These are phyloP conservation scores for Trididemnum miniatum DNA, from an alignment of 23 tunicate species.

Conservation along the genomic window DNA sequence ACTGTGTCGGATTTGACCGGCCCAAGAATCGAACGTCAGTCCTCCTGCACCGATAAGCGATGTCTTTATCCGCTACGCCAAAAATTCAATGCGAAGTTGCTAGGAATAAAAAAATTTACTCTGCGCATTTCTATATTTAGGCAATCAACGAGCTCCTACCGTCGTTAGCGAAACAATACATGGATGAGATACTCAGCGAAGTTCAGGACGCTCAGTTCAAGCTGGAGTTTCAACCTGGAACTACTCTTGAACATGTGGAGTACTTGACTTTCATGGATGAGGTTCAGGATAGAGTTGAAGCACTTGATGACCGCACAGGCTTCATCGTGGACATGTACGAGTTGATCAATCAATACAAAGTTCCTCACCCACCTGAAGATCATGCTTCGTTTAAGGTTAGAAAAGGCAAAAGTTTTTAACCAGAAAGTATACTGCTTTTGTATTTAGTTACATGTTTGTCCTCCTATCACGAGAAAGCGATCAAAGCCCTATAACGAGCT, in stretches of 20 bases:
- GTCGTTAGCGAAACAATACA: slow-evolving; percentile 58
- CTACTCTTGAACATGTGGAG: slow-evolving; percentile 83
- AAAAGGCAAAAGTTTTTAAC: too few relatives aligned
- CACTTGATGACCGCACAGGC: slow-evolving; percentile 64
- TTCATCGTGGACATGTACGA: slow-evolving; percentile 85
- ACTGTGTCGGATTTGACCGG: too few relatives aligned
- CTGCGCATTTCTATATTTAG: too few relatives aligned
- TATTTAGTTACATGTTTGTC: too few relatives aligned
- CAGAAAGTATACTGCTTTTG: too few relatives aligned
- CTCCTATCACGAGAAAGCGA: too few relatives aligned
- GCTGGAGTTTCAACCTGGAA: slow-evolving; percentile 64
- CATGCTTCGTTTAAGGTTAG: slow-evolving; percentile 76
- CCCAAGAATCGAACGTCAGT: too few relatives aligned
- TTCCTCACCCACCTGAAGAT: slow-evolving; percentile 96
- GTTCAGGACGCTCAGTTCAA: slow-evolving; percentile 91
- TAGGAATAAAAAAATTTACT: too few relatives aligned
- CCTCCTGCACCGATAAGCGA: too few relatives aligned
- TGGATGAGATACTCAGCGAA: slow-evolving; percentile 82
- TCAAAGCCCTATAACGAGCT: too few relatives aligned
- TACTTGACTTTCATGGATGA: slow-evolving; percentile 94
- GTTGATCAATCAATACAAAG: slow-evolving; percentile 81
- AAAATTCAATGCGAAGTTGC: too few relatives aligned
- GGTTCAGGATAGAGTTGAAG: slow-evolving; percentile 86
- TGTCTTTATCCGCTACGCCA: too few relatives aligned
- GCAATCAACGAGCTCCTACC: slow-evolving; percentile 86